These are phyloP conservation scores for Styela clava DNA, from an alignment of 23 tunicate genomes.

Conservation along the genomic window DNA sequence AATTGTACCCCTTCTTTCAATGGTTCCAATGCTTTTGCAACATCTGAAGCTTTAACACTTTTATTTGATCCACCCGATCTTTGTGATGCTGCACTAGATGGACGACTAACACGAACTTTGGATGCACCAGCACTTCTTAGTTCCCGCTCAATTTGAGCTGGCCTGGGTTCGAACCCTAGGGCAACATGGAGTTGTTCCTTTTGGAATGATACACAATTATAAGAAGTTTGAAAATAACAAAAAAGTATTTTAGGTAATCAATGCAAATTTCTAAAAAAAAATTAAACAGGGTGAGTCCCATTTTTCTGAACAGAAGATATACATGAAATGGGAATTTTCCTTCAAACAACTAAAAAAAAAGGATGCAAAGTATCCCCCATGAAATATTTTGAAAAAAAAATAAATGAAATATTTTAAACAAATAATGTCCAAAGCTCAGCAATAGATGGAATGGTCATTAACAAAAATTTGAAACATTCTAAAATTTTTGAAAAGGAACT, in stretches of 20 bases:
- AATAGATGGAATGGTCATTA: no score
- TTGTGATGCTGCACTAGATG: slow-evolving; percentile 87
- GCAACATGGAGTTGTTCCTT: slow-evolving; percentile 91
- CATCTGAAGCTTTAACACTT: slow-evolving; percentile 20
- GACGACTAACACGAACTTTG: slow-evolving; percentile 76
- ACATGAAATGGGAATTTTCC: no score
- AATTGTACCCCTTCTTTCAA: slow-evolving; percentile 22
- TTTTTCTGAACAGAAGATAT: no score
- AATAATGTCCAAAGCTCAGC: no score
- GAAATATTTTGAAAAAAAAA: no score
- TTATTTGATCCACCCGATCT: slow-evolving; percentile 51
- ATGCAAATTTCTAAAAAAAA: neutral
- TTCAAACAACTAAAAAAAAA: no score
- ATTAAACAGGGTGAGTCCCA: neutral
- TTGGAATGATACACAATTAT: neutral
- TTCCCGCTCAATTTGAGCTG: slow-evolving; percentile 66
- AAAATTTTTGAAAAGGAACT: no score
- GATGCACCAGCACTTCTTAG: slow-evolving; percentile 87
- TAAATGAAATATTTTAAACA: no score
- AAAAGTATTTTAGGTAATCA: no score
- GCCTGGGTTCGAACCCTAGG: slow-evolving; percentile 80
- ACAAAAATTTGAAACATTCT: no score
- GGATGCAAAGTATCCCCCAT: no score
- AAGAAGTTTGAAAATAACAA: no score
- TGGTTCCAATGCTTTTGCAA: neutral